Base-by-base conservation (phyloP, 2,113 vertebrate species). In the Cyprinodon tularosa region DNA sequence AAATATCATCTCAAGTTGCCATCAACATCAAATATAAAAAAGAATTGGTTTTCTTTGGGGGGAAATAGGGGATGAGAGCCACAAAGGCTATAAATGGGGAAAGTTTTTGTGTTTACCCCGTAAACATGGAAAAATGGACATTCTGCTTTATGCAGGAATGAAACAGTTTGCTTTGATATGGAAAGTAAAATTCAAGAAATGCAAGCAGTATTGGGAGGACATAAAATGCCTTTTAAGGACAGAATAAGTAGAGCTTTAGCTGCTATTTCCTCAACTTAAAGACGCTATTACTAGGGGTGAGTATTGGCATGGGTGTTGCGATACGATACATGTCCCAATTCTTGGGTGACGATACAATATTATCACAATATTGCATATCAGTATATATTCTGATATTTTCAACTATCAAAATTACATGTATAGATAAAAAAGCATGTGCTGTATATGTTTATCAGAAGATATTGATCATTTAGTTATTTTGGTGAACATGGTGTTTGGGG, bases 1-100 rank as follows among this genome's bases (percentile, higher is more conserved):
- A 77, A 82, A 84, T 79, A 78, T 77, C 83, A 89, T 88, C 87
- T 81, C 73, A 81, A 84, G 82, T 86, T 70, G 60, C 71, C 62
- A 39, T 81, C 65, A 39, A 53, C 71, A 73, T 79, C 53, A 77
- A 69, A 59, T 73, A 71, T 64, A 71, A 66, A 77, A 60, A 85
- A 63, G 62, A 81, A 74, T 62, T 57, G 77, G 71, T 85, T 83
- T 79, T 76, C 74, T 80, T 53, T 66, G 40, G 62, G 17, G 71
- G 71, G 36, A 36, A 29, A 4, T 1, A 22, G 71, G 66, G 79
- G 72, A 80, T 71, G 37, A 37, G 81, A 42, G 75, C 39, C 1
- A 5, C 57, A 36, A 22, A 64, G 71, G 81, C 75, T 72, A 71
- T 76, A 57, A 81, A 78, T 74, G 71, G 14, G 74, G 72, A 61